Evolutionary conservation across 2,888 invertebrate genomes (phyloP).

Genomic region (Tenthredo scrophulariae): DNA sequence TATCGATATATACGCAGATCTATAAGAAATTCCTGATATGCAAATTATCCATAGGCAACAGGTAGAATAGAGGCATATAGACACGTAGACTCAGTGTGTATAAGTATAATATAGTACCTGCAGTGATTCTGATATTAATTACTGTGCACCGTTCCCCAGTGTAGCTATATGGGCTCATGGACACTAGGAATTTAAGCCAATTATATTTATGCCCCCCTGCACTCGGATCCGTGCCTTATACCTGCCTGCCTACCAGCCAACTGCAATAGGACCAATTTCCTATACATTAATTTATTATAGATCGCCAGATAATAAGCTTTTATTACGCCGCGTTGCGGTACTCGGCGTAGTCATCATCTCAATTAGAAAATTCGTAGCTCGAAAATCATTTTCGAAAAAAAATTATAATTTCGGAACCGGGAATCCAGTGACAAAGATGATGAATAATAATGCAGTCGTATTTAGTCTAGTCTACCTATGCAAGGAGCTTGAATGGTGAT

Average conservation of each 20-base stretch:
- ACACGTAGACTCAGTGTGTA: not conserved
- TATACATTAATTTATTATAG: not conserved
- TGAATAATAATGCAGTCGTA: not conserved
- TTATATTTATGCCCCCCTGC: constrained; percentile 65
- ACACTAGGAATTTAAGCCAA: constrained; percentile 71
- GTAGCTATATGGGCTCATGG: constrained; percentile 62
- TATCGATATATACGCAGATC: not conserved
- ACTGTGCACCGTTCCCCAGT: constrained; percentile 13
- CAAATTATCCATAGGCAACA: constrained; percentile 32
- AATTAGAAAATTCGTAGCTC: not conserved
- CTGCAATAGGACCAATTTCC: constrained; percentile 50
- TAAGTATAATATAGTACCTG: not conserved
- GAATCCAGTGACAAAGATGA: not conserved
- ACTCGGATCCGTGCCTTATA: constrained; percentile 35
- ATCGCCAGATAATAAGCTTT: not conserved
- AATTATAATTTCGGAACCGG: not conserved
- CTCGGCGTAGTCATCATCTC: not conserved
- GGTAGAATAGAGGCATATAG: not conserved
- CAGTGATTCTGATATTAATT: constrained; percentile 46
- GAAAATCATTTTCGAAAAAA: not conserved
- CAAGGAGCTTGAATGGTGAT: too few relatives aligned
- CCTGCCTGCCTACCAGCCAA: constrained; percentile 8
- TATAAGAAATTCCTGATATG: constrained; percentile 44
- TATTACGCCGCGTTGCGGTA: not conserved
- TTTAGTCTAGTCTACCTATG: too few relatives aligned